Evolutionary conservation across 2,797 vertebrate species (phyloP).

Genomic region (Pseudochromis fuscus): DNA sequence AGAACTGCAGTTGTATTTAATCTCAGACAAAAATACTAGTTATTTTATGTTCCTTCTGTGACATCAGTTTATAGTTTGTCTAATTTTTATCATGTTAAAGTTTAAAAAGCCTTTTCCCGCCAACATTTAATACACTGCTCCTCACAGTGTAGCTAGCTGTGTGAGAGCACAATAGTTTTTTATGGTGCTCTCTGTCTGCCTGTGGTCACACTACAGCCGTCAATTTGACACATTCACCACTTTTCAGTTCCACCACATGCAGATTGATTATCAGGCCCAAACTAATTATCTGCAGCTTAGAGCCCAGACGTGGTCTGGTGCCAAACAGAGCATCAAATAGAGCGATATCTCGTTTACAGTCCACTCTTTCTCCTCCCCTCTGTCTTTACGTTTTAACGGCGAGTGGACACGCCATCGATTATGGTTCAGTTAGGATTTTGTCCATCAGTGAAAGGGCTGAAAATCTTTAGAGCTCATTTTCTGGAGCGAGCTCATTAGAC

Average conservation of each 20-base stretch:
- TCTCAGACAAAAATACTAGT: neutral
- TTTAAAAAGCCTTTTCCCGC: neutral
- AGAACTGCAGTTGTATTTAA: too few species aligned
- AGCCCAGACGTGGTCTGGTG: constrained; percentile 36
- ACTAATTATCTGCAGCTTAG: constrained; percentile 59
- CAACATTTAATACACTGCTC: too few species aligned
- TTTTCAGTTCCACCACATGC: constrained; percentile 46
- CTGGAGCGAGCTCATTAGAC: constrained; percentile 34
- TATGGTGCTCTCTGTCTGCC: neutral
- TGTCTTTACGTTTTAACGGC: constrained; percentile 17
- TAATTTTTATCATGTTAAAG: too few species aligned
- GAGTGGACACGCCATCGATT: constrained; percentile 59
- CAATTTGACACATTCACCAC: constrained; percentile 29
- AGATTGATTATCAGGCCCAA: constrained; percentile 55
- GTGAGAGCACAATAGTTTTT: too few species aligned
- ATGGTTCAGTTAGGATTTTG: constrained; percentile 35
- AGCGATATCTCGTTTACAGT: constrained; percentile 6
- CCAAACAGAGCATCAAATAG: constrained; percentile 55
- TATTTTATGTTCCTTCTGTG: too few species aligned
- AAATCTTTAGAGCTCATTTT: constrained; percentile 39
- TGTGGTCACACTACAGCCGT: constrained; percentile 13
- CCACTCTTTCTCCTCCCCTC: constrained; percentile 4
- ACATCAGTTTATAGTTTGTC: too few species aligned
- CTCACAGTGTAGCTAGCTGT: too few species aligned
- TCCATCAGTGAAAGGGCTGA: constrained; percentile 37